phyloP scores from a whole-genome alignment of 2,113 vertebrate species.

The Sialia sialis region DNA sequence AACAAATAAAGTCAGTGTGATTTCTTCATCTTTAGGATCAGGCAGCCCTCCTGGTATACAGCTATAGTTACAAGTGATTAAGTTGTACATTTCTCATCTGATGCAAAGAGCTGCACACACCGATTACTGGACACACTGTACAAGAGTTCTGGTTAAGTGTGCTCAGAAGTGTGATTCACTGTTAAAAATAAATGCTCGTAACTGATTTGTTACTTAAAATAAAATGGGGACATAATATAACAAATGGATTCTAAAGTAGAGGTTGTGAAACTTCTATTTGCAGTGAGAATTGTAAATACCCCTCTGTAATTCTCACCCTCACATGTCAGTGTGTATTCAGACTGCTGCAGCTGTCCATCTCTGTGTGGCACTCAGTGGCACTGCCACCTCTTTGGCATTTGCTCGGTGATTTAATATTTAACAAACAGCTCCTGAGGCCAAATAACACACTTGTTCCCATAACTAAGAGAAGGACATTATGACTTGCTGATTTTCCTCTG shows the following conservation, averaged over 20 bases:
- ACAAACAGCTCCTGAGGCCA: background rate
- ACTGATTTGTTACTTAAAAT: background rate
- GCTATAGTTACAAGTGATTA: background rate
- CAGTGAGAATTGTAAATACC: background rate
- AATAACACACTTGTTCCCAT: background rate
- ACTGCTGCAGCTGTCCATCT: background rate
- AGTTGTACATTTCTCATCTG: background rate
- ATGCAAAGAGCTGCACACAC: background rate
- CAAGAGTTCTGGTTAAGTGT: background rate
- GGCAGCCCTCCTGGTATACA: background rate
- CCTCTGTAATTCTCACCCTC: background rate
- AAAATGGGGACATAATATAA: background rate
- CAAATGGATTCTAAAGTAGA: background rate
- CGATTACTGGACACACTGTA: background rate
- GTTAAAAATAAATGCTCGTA: background rate
- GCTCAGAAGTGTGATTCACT: background rate
- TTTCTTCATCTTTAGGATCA: background rate
- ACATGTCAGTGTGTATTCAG: rapidly evolving
- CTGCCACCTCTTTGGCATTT: rapidly evolving
- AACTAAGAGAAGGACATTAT: background rate
- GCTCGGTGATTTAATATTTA: background rate
- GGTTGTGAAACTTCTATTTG: background rate
- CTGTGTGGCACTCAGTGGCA: background rate
- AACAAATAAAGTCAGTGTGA: background rate
- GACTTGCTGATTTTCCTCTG: background rate